phyloP scores from a whole-genome alignment of 2,113 vertebrate genomes.

The Procapra przewalskii region DNA sequence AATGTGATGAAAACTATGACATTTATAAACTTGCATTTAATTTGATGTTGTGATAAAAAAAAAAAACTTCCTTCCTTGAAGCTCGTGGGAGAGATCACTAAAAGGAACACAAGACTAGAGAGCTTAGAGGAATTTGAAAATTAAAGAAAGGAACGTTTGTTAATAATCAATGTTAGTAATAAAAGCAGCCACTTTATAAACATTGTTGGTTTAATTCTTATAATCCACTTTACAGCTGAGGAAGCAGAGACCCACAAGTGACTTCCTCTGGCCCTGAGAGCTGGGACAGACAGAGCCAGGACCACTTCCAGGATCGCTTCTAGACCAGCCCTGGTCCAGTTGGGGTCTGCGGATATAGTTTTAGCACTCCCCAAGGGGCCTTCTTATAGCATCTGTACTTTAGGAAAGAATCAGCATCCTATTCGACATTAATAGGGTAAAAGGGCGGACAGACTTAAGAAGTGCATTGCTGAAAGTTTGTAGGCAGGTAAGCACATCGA shows the following conservation, averaged over 20 bases:
- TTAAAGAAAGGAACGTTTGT: neutral
- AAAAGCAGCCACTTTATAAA: neutral
- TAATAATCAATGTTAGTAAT: neutral
- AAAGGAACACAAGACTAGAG: neutral
- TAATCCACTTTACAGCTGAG: neutral
- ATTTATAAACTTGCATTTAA: neutral
- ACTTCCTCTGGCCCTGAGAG: neutral
- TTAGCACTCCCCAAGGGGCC: neutral
- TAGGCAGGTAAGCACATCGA: neutral
- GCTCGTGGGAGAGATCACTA: neutral
- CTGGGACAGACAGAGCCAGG: neutral
- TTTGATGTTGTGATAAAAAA: neutral
- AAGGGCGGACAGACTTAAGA: neutral
- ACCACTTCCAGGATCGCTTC: neutral
- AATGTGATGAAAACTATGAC: neutral
- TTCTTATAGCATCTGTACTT: neutral
- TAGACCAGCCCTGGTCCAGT: neutral
- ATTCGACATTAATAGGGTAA: neutral
- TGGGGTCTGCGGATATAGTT: neutral
- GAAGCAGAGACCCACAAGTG: neutral
- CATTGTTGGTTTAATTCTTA: neutral
- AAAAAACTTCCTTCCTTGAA: neutral
- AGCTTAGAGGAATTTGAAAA: neutral
- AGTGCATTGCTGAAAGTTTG: accelerated
- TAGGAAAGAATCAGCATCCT: neutral